A percentile compares a stretch with the other conserved stretches of the same genome.
Conservation (phyloP, 1,140 invertebrate species). For the Cyrtorhinus lividipennis region DNA sequence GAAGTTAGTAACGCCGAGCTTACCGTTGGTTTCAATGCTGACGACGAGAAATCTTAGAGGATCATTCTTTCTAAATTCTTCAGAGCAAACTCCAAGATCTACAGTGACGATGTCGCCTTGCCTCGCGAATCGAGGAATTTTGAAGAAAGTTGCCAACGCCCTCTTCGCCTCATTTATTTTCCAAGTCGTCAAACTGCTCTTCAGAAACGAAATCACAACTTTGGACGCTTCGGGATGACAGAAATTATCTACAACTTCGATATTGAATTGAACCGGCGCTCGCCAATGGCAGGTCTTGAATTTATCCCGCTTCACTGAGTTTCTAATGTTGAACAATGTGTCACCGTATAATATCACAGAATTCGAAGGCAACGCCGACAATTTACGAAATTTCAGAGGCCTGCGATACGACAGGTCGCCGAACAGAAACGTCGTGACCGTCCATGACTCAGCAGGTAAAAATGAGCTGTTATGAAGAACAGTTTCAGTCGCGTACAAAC, state of each 20-base stretch:
- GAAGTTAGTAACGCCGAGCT: not conserved
- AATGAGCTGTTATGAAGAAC: not conserved
- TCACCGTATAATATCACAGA: not conserved
- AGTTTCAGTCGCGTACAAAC: not conserved
- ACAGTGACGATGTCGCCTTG: not conserved
- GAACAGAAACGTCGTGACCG: not conserved
- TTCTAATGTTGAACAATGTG: not conserved
- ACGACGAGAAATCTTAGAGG: not conserved
- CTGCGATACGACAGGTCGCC: not conserved
- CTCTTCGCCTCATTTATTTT: not conserved
- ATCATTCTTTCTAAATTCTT: not conserved
- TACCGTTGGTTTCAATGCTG: not conserved
- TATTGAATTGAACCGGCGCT: not conserved
- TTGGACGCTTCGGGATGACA: not conserved
- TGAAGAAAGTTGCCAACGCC: not conserved
- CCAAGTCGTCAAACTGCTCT: not conserved
- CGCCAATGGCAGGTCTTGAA: not conserved
- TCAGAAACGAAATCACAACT: not conserved
- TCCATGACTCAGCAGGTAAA: not conserved
- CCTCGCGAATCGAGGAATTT: not conserved
- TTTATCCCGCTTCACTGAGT: not conserved
- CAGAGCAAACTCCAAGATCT: not conserved
- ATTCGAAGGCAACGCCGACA: not conserved
- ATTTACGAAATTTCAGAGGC: not conserved
- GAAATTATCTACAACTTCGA: not conserved